Conservation (phyloP, 2,113 vertebrate genomes). For the Carettochelys insculpta region DNA sequence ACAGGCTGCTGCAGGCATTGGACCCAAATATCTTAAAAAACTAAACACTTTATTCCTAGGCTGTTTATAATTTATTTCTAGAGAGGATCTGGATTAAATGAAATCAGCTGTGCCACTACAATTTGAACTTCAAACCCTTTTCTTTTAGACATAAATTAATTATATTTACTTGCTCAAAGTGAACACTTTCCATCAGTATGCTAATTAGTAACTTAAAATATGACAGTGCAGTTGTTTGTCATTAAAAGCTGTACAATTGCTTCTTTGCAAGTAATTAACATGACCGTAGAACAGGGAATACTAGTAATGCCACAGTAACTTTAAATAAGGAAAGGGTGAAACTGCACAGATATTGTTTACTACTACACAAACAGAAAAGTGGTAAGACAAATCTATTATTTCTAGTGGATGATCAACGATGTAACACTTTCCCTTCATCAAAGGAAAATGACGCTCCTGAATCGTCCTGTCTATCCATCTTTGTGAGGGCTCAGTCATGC, state of each 20-base stretch:
- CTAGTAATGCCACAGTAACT: not conserved
- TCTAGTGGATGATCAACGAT: slow-evolving; percentile 12
- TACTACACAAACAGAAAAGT: not conserved
- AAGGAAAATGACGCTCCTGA: not conserved
- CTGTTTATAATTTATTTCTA: not conserved
- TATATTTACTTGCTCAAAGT: not conserved
- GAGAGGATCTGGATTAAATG: not conserved
- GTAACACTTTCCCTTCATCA: not conserved
- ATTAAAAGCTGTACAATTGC: not conserved
- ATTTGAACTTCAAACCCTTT: not conserved
- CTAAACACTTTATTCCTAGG: not conserved
- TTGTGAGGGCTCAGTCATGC: slow-evolving; percentile 15
- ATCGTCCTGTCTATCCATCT: slow-evolving; percentile 22
- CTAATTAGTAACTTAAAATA: not conserved
- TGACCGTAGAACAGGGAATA: not conserved
- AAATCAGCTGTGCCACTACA: not conserved
- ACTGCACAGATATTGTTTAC: slow-evolving; percentile 1
- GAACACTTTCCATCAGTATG: not conserved
- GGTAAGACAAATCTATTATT: slow-evolving; percentile 3
- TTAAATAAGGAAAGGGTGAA: slow-evolving; percentile 10
- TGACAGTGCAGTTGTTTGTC: not conserved
- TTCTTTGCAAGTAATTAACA: slow-evolving; percentile 37
- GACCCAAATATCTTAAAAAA: not conserved
- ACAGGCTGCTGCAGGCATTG: not conserved
- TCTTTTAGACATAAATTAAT: not conserved